phyloP scores from a whole-genome alignment of 2,888 invertebrate species.

The Gordius sp. region DNA sequence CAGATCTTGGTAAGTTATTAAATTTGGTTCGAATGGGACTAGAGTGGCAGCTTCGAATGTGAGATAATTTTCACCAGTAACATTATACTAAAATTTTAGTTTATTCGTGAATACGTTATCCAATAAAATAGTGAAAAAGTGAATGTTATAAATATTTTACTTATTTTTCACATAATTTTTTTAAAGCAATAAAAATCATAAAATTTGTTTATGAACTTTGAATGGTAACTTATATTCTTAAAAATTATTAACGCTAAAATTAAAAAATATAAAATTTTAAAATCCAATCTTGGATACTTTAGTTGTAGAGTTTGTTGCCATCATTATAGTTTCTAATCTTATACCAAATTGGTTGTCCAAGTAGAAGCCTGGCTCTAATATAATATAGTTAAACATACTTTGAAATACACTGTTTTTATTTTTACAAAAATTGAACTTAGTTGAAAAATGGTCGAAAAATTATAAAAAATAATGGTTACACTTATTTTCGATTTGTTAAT shows the following conservation, averaged over 20 bases:
- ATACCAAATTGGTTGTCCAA: conserved; percentile 64
- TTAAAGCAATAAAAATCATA: too few species aligned
- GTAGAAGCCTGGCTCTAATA: conserved; percentile 63
- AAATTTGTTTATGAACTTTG: background rate
- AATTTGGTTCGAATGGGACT: conserved; percentile 10
- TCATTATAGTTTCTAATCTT: conserved; percentile 43
- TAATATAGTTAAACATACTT: background rate
- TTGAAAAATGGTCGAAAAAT: background rate
- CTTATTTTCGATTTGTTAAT: too few species aligned
- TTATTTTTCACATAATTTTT: too few species aligned
- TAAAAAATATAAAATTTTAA: background rate
- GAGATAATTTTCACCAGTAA: background rate
- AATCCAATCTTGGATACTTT: too few species aligned
- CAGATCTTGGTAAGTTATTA: background rate
- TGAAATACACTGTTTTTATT: background rate
- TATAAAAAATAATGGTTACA: background rate
- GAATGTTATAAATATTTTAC: too few species aligned
- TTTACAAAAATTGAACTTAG: background rate
- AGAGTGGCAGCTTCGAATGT: background rate
- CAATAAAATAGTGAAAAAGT: too few species aligned
- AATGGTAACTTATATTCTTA: background rate
- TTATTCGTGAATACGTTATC: too few species aligned
- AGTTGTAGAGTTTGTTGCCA: background rate
- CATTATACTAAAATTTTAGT: conserved; percentile 5
- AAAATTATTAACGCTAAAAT: background rate